phyloP scores from a whole-genome alignment of 2,888 invertebrate species.

The Lasioglossum marginatum region DNA sequence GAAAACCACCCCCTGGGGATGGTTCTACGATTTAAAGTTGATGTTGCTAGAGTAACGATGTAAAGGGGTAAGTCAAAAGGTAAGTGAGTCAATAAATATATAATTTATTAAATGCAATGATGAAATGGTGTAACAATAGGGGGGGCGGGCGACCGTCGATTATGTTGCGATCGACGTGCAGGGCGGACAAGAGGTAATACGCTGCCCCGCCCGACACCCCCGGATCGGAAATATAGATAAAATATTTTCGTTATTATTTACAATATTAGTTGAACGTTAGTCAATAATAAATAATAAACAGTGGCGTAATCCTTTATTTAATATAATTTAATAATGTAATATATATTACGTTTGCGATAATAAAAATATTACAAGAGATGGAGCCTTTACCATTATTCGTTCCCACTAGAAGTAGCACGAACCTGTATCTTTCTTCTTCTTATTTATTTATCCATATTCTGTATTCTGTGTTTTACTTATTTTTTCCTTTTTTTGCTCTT shows the following conservation, averaged over 20 bases:
- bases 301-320: constrained; percentile 82
- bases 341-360: constrained; percentile 81
- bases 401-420: constrained; percentile 73
- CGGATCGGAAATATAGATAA: constrained; percentile 84
- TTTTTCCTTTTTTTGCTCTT: not conserved
- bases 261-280: constrained; percentile 84
- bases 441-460: constrained; percentile 14
- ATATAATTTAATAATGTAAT: constrained; percentile 77
- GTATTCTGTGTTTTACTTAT: not conserved
- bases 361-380: constrained; percentile 84
- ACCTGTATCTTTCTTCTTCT: constrained; percentile 43
- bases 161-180: constrained; percentile 60
- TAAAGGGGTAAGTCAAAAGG: constrained; percentile 74
- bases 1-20: not conserved
- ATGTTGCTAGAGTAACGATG: constrained; percentile 26
- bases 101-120: constrained; percentile 85
- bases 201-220: constrained; percentile 73
- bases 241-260: constrained; percentile 84
- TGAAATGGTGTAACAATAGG: constrained; percentile 84
- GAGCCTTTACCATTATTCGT: constrained; percentile 80
- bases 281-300: constrained; percentile 84
- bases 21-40: not conserved
- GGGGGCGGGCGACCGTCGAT: constrained; percentile 71
- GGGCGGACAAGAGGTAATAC: constrained; percentile 73
- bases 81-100: constrained; percentile 83